Base-by-base conservation (phyloP, 2,797 vertebrate species). In the Denticeps clupeoides region DNA sequence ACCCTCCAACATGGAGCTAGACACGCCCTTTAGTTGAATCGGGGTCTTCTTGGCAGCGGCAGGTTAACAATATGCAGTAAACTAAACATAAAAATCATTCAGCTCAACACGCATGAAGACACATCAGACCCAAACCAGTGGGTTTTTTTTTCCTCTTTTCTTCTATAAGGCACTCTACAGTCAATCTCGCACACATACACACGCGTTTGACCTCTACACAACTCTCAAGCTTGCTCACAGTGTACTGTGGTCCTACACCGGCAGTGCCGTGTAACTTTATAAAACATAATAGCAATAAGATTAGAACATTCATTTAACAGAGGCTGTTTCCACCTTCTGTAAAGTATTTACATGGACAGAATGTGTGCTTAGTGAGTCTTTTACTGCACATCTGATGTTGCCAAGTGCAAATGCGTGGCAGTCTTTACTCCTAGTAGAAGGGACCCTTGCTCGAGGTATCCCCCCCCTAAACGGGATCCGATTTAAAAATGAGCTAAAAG, bases 321-420 rank as follows among this genome's bases (percentile, higher is more conserved):
- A 44, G 15, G 27, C 12, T 44, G 42, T 31, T 56, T 25, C 13
- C 29, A 44, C 18, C 31, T n/a, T n/a, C 16, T 46, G 58, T 55
- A 60, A 60, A 56, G 48, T 59, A 69, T 67, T 63, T 67, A 70
- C 62, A 74, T 48, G 28, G 61, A 65, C 51, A 53, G 13, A 62
- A 60, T 61, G 41, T 55, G 62, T 51, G 21, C 53, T 49, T 48
- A 58, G 56, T 63, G 40, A 65, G 35, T 59, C 55, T 52, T 40
- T 53, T 5, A 44, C 58, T 53, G 32, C 28, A 56, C 46, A 60
- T n/a, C n/a, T n/a, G n/a, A n/a, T n/a, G n/a, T n/a, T n/a, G n/a
- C n/a, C n/a, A n/a, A n/a, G n/a, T n/a, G n/a, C n/a, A n/a, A n/a
- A n/a, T n/a, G n/a, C n/a, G n/a, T n/a, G n/a, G n/a, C n/a, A n/a